Base-by-base conservation (phyloP, 2,797 vertebrate genomes). In the Danio tinwini region DNA sequence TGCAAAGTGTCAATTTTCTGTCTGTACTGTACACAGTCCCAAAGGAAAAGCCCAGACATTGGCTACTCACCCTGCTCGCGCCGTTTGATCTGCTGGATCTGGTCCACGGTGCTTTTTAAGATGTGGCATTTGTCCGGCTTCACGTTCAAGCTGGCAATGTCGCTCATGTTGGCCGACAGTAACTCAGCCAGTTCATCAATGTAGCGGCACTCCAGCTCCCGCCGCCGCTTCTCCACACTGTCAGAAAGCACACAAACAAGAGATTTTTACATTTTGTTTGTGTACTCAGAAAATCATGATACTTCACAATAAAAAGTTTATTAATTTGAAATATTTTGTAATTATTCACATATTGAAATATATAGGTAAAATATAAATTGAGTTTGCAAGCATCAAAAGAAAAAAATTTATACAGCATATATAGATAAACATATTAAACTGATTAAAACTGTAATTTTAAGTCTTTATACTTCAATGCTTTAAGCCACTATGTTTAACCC, bases 81-180 rank as follows among this genome's bases (percentile, higher is more conserved):
- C 84, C 95, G 94, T 87, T 96, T 97, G 93, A 98, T 96, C 90
- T 96, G 93, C 93, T 98, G 97, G 93, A 98, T 97, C 93, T 98
- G 96, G 89, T 96, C 96, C 81, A 98, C 96, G 0, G 96, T 97
- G 89, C 94, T 97, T 84, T 95, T 96, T 39, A 98, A 93, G 88
- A 98, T 96, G 91, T 96, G 96, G 93, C 96, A 97, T 93, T 97
- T 97, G 92, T 98, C 97, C 0, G 97, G 96, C 85, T 98, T 98
- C 87, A 95, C 93, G 4, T 94, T 98, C 86, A 98, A 92, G 55
- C 93, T 95, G 91, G 96, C 94, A n/a, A 98, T 97, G 90, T 97
- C 95, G 44, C 94, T 94, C 80, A 98, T 97, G 92, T 98, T 97
- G 81, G 96, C 95, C 0, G 97, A 97, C 67, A 98, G 89, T 88